Conservation (phyloP, 64 coral and sea anemone species). For the Dendronephthya gigantea region DNA sequence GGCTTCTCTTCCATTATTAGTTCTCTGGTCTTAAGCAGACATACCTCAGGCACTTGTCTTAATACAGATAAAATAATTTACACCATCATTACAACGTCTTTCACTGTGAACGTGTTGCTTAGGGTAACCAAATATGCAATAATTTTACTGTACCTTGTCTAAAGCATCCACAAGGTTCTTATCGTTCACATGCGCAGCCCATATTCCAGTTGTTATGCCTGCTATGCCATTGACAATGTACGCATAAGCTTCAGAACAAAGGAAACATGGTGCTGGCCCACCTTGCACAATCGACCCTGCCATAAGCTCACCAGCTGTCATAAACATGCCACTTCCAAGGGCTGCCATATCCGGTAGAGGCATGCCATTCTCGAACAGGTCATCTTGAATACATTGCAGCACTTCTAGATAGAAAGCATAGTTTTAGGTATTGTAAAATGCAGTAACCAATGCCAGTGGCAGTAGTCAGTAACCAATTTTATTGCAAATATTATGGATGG, state of each 20-base stretch:
- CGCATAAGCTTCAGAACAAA: background rate
- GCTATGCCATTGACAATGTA: background rate
- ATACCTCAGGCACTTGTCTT: too few species aligned
- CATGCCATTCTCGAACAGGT: background rate
- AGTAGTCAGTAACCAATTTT: too few species aligned
- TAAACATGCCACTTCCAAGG: background rate
- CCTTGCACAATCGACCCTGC: slow-evolving; percentile 1
- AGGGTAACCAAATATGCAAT: too few species aligned
- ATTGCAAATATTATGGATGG: too few species aligned
- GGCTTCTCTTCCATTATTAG: background rate
- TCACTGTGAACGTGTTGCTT: too few species aligned
- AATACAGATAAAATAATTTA: too few species aligned
- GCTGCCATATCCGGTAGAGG: slow-evolving; percentile 7
- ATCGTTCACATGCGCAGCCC: background rate
- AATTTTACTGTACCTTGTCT: background rate
- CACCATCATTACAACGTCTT: too few species aligned
- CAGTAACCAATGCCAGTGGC: too few species aligned
- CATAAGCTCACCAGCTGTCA: background rate
- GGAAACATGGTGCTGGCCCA: slow-evolving; percentile 1
- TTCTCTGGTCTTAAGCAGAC: too few species aligned
- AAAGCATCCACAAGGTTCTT: background rate
- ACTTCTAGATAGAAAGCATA: background rate
- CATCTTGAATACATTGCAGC: background rate
- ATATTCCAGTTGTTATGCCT: background rate
- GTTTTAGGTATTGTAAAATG: too few species aligned